Evolutionary conservation across 1,140 invertebrate species (phyloP), one percentile per base, ranked within the genome.

Genomic region (Tribolium madens): DNA sequence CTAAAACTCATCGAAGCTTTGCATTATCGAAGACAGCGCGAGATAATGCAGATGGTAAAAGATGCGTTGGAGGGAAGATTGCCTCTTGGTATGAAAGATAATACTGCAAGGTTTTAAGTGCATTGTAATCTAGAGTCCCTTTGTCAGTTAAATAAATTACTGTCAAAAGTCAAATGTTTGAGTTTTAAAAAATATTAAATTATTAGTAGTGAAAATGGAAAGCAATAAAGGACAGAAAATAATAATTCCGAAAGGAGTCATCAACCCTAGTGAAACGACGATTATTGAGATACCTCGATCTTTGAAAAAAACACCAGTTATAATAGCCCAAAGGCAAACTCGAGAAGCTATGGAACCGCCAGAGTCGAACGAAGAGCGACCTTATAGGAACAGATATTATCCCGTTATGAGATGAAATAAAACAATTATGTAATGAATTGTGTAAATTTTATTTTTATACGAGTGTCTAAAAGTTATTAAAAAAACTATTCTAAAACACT

Each of bases 211-310:
- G 3, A 14, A 33, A 26, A 64, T 33, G 57, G 26, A 64, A 12
- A 13, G 3, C 31, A 15, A 60, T 14, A n/a, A 12, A 12, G 57
- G 15, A 14, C 78, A 79, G 36, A 79, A 77, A 52, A 71, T 79
- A 26, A 57, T 79, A 7, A 79, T 79, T 26, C 78, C 78, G 14
- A 79, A 71, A 72, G 78, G 78, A 2, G 33, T 79, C 7, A 46
- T 79, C 12, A 75, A 79, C 52, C 78, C 78, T 9, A 69, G 74
- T 12, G 78, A 79, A 73, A 77, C 75, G 6, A 79, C 78, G 2
- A 48, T 79, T 12, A 77, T 79, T 42, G 78, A 79, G 75, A 77
- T 79, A 64, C 78, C 78, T 15, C 15, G 7, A 9, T 18, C 52
- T 21, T 33, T 79, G 7, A 70, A 79, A 48, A 48, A 53, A 12